Conservation (phyloP, 1,140 invertebrate genomes). For the Pogonus chalceus region DNA sequence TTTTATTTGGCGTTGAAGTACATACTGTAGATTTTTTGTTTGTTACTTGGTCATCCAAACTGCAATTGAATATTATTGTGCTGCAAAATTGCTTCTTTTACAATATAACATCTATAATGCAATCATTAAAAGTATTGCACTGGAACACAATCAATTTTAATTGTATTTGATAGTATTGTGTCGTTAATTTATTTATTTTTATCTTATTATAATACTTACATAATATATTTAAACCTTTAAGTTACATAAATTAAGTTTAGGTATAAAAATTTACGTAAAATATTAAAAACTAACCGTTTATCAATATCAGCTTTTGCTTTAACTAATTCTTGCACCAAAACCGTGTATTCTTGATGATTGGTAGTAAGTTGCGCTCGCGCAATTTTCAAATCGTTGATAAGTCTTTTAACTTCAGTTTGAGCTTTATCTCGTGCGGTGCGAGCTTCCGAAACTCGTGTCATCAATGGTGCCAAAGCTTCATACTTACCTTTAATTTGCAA, state of each 20-base stretch:
- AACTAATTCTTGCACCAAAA: constrained; percentile 21
- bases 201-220: too few species aligned
- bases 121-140: constrained; percentile 15
- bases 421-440: constrained; percentile 25
- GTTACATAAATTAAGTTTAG: background rate
- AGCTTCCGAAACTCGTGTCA: constrained; percentile 27
- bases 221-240: too few species aligned
- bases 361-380: constrained; percentile 18
- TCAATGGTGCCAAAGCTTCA: constrained; percentile 27
- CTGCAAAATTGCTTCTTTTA: background rate
- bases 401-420: constrained; percentile 23
- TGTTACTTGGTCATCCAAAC: background rate
- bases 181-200: too few species aligned
- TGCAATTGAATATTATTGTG: background rate
- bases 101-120: constrained; percentile 8
- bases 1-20: background rate
- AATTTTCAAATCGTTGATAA: constrained; percentile 22
- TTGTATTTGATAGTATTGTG: too few species aligned
- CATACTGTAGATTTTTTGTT: background rate
- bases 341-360: constrained; percentile 22
- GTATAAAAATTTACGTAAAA: background rate
- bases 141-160: too few species aligned
- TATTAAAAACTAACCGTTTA: constrained; percentile 21
- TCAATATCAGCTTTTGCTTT: constrained; percentile 24
- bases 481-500: constrained; percentile 34